Evolutionary conservation across 35 echinoderm and acorn worm genomes (phyloP).

Genomic region (Ophioderma brevispina): DNA sequence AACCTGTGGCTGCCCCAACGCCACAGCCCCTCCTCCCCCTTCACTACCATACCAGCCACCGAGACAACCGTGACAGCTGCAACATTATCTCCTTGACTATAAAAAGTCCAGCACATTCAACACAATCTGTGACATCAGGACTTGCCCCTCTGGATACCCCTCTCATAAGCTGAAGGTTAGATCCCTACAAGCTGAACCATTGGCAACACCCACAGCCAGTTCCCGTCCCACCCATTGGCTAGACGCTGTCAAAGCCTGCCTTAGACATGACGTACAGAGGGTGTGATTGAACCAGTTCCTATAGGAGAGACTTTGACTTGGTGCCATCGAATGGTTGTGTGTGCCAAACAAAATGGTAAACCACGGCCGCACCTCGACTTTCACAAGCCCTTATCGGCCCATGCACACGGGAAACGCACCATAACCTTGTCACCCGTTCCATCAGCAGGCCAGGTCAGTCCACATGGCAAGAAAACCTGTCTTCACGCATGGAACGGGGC

Average conservation of each 20-base stretch:
- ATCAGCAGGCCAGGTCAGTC: conserved; percentile 12
- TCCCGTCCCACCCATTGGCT: conserved; percentile 38
- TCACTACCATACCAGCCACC: too few relatives aligned
- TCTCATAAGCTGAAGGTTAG: too few relatives aligned
- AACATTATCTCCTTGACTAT: too few relatives aligned
- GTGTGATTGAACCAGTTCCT: conserved; percentile 59
- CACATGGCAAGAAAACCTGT: neutral
- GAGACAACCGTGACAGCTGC: too few relatives aligned
- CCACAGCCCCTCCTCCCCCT: too few relatives aligned
- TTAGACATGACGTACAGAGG: conserved; percentile 43
- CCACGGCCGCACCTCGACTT: conserved; percentile 38
- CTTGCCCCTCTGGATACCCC: too few relatives aligned
- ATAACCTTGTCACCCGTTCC: conserved; percentile 20
- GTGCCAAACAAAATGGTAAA: conserved; percentile 44
- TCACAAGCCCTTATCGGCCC: conserved; percentile 5
- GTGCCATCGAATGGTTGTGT: conserved; percentile 61
- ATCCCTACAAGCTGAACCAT: too few relatives aligned
- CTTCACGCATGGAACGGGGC: conserved; percentile 42
- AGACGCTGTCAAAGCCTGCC: conserved; percentile 59
- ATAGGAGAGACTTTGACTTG: conserved; percentile 45
- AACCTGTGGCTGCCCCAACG: too few relatives aligned
- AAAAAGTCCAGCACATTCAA: too few relatives aligned
- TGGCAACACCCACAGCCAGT: too few relatives aligned
- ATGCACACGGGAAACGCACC: conserved; percentile 29
- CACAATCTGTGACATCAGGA: too few relatives aligned